Evolutionary conservation across 2,888 invertebrate genomes (phyloP).

Genomic region (Listrodromus nycthemerus): DNA sequence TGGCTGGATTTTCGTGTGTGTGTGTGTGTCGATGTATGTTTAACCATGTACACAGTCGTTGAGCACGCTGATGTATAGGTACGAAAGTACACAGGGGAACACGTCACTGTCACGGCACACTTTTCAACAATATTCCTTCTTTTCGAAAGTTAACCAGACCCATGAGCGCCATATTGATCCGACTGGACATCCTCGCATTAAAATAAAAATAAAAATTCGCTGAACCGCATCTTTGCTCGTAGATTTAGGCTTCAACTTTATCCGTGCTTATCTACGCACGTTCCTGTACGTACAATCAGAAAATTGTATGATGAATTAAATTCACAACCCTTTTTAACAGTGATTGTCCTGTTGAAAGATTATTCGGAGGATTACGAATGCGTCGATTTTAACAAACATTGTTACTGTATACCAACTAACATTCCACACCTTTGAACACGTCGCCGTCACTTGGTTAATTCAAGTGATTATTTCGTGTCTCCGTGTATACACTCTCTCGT

Average conservation of each 20-base stretch:
- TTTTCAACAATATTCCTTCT: slow-evolving; percentile 62
- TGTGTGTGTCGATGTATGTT: not conserved
- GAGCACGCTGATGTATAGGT: slow-evolving; percentile 2
- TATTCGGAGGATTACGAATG: too few relatives aligned
- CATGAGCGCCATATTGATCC: slow-evolving; percentile 34
- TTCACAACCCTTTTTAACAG: too few relatives aligned
- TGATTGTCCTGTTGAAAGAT: too few relatives aligned
- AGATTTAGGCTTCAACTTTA: not conserved
- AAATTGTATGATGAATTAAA: too few relatives aligned
- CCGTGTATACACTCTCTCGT: too few relatives aligned
- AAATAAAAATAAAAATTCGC: slow-evolving; percentile 18
- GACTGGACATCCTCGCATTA: slow-evolving; percentile 13
- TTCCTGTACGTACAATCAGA: not conserved
- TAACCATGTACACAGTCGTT: not conserved
- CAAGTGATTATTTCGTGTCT: too few relatives aligned
- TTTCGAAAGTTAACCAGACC: slow-evolving; percentile 48
- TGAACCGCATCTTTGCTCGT: slow-evolving; percentile 30
- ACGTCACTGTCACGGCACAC: slow-evolving; percentile 49
- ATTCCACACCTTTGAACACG: too few relatives aligned
- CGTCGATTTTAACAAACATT: too few relatives aligned
- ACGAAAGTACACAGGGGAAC: slow-evolving; percentile 44
- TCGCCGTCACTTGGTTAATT: too few relatives aligned
- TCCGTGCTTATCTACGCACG: not conserved
- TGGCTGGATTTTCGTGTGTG: slow-evolving; percentile 4
- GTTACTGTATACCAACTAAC: too few relatives aligned